These are phyloP conservation scores for Gephyroberyx darwinii DNA, from an alignment of 2,797 vertebrate genomes.

Conservation along the genomic window DNA sequence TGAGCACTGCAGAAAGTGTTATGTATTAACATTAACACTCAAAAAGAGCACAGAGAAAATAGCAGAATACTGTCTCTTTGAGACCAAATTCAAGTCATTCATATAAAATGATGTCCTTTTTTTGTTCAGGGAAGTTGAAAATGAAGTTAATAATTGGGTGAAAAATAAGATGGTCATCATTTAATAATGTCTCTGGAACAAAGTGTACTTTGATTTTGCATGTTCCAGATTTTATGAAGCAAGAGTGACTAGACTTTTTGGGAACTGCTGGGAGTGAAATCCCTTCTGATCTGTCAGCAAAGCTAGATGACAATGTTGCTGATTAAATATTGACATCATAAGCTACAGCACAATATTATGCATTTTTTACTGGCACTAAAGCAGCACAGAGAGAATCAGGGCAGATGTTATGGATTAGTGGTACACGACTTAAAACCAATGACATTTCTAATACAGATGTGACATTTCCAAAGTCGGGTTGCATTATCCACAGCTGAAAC, in stretches of 20 bases:
- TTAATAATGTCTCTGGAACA: background rate
- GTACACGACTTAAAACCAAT: slow-evolving; percentile 30
- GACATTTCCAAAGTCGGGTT: slow-evolving; percentile 50
- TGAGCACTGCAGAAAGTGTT: too few relatives aligned
- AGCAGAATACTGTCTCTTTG: too few relatives aligned
- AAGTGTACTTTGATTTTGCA: background rate
- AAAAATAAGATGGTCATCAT: too few relatives aligned
- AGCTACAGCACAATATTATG: slow-evolving; percentile 1
- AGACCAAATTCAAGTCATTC: too few relatives aligned
- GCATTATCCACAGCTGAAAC: slow-evolving; percentile 25
- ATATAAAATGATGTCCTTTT: too few relatives aligned
- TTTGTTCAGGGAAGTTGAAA: too few relatives aligned
- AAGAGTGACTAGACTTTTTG: background rate
- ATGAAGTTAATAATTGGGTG: too few relatives aligned
- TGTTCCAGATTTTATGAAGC: background rate
- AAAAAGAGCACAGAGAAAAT: too few relatives aligned
- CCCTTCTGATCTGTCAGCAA: background rate
- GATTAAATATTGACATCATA: slow-evolving; percentile 11
- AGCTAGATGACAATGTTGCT: background rate
- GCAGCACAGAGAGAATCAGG: background rate
- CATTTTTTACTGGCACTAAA: background rate
- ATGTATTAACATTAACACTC: too few relatives aligned
- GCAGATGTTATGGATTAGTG: background rate
- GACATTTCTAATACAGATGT: slow-evolving; percentile 58
- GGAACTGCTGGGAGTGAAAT: background rate